These are phyloP conservation scores for Patella pellucida DNA, from an alignment of 2,888 invertebrate genomes.

Conservation along the genomic window DNA sequence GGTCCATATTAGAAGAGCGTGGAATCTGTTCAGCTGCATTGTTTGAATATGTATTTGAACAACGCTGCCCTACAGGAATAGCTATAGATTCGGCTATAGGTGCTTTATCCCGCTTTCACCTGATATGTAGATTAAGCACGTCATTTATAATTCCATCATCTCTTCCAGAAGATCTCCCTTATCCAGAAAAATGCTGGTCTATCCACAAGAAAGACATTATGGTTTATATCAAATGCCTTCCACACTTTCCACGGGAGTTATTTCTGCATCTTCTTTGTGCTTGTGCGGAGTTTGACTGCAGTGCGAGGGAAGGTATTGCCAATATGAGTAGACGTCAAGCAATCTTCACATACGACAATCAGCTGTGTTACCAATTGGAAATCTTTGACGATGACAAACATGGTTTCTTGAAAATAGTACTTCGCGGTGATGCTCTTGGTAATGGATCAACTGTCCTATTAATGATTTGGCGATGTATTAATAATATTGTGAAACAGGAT, in stretches of 20 bases:
- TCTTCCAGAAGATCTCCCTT: slow-evolving; percentile 32
- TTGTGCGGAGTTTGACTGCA: slow-evolving; percentile 33
- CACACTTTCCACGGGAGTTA: slow-evolving; percentile 34
- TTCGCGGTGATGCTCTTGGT: slow-evolving; percentile 18
- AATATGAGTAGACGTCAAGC: slow-evolving; percentile 38
- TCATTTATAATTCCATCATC: slow-evolving; percentile 37
- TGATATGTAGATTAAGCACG: slow-evolving; percentile 18
- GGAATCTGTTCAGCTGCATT: slow-evolving; percentile 27
- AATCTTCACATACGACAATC: slow-evolving; percentile 36
- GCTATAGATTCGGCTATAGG: slow-evolving; percentile 17
- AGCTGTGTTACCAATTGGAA: slow-evolving; percentile 39
- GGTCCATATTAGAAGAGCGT: slow-evolving; percentile 16
- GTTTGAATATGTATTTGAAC: slow-evolving; percentile 22
- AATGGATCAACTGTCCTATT: not conserved
- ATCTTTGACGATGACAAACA: slow-evolving; percentile 25
- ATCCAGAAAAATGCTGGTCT: slow-evolving; percentile 38
- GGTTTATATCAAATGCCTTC: slow-evolving; percentile 36
- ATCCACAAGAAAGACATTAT: slow-evolving; percentile 27
- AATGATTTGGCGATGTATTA: slow-evolving; percentile 29
- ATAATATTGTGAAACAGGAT: slow-evolving; percentile 38
- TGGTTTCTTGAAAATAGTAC: slow-evolving; percentile 30
- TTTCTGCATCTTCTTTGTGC: slow-evolving; percentile 40
- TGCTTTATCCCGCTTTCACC: slow-evolving; percentile 24
- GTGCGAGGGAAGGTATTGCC: slow-evolving; percentile 28
- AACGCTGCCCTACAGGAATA: not conserved